These are phyloP conservation scores for Cosmia trapezina DNA, from an alignment of 2,888 invertebrate genomes.

Conservation along the genomic window DNA sequence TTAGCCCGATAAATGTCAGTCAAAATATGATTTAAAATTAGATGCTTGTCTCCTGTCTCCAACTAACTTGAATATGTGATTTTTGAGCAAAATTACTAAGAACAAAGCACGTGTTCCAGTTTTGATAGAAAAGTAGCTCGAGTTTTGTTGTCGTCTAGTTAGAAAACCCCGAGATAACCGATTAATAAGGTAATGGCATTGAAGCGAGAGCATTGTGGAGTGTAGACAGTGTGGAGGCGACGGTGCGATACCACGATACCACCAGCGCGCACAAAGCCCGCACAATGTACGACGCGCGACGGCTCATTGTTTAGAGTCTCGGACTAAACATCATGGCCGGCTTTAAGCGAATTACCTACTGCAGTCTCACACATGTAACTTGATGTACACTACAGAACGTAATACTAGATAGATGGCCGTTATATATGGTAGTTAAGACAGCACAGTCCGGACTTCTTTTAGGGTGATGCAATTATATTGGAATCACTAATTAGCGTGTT, in stretches of 20 bases:
- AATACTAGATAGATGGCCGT: slow-evolving; percentile 9
- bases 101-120: not conserved
- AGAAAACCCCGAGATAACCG: slow-evolving; percentile 43
- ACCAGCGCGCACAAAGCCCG: slow-evolving; percentile 81
- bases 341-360: slow-evolving; percentile 80
- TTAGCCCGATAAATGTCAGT: not conserved
- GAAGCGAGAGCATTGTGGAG: slow-evolving; percentile 73
- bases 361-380: slow-evolving; percentile 62
- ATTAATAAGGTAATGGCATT: slow-evolving; percentile 51
- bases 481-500: not conserved
- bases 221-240: slow-evolving; percentile 76
- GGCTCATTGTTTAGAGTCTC: slow-evolving; percentile 83
- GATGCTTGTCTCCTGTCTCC: too few species aligned
- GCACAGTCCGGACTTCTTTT: slow-evolving; percentile 6
- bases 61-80: not conserved
- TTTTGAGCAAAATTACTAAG: not conserved
- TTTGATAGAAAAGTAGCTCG: not conserved
- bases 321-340: slow-evolving; percentile 78
- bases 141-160: slow-evolving; percentile 7
- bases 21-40: not conserved
- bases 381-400: slow-evolving; percentile 49
- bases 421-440: slow-evolving; percentile 20
- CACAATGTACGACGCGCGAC: slow-evolving; percentile 81
- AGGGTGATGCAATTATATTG: not conserved
- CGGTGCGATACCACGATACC: slow-evolving; percentile 81